Evolutionary conservation across 2,797 vertebrate genomes (phyloP).

Genomic region (Protosalanx chinensis): DNA sequence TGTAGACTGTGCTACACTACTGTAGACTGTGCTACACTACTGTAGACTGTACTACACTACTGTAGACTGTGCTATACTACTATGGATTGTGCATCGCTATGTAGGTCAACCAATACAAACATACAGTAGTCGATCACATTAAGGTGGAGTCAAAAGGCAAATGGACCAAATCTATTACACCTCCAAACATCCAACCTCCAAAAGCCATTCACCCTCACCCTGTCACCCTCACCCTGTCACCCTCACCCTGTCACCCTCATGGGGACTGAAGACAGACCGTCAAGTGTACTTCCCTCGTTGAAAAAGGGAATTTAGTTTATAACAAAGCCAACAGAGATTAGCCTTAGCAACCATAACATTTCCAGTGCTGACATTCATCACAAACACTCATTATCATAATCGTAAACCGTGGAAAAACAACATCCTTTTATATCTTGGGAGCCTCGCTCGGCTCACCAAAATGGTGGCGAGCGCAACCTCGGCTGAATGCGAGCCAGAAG

Average conservation of each 20-base stretch:
- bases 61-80: too few relatives aligned
- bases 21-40: too few relatives aligned
- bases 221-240: too few relatives aligned
- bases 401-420: not conserved
- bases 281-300: not conserved
- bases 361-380: not conserved
- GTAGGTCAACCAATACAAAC: conserved; percentile 53
- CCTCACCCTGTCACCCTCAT: not conserved
- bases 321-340: not conserved
- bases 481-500: conserved; percentile 63
- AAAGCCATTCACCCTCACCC: too few relatives aligned
- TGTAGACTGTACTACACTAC: too few relatives aligned
- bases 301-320: not conserved
- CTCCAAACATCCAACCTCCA: not conserved
- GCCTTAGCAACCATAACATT: not conserved
- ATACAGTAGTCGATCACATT: not conserved
- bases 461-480: conserved; percentile 59
- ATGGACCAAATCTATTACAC: not conserved
- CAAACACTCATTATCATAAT: not conserved
- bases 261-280: not conserved
- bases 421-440: not conserved
- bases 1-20: too few relatives aligned
- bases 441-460: conserved; percentile 51
- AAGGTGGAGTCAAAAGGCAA: not conserved
- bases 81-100: conserved; percentile 31